A percentile compares a stretch with the other conserved stretches of the same genome.
Evolutionary conservation across 2,888 invertebrate genomes (phyloP).

Genomic region (Eristalinus aeneus): DNA sequence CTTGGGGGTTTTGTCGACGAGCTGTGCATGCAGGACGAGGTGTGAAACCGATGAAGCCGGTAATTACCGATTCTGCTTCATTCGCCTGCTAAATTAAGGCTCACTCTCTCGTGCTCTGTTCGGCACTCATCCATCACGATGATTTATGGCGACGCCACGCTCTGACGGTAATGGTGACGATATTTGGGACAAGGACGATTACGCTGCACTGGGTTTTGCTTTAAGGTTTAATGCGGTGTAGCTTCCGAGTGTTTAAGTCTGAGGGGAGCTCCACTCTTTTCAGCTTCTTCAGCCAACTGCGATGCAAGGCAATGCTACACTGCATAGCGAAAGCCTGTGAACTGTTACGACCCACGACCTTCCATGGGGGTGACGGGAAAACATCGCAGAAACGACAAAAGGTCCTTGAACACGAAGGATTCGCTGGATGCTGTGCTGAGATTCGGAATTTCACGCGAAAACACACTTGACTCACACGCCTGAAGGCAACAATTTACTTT

Average conservation of each 20-base stretch:
- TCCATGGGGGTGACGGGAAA: too few relatives aligned
- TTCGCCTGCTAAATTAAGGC: slow-evolving; percentile 21
- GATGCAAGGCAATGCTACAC: not conserved
- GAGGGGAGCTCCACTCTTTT: not conserved
- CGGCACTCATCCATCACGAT: slow-evolving; percentile 35
- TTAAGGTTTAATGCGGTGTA: not conserved
- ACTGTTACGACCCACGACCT: not conserved
- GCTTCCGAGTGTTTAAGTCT: not conserved
- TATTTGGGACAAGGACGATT: not conserved
- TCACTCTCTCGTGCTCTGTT: not conserved
- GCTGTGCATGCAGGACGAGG: not conserved
- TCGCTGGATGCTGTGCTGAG: too few relatives aligned
- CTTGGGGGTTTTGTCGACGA: not conserved
- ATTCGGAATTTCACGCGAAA: too few relatives aligned
- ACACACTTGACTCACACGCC: too few relatives aligned
- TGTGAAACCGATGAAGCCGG: slow-evolving; percentile 19
- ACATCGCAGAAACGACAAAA: too few relatives aligned
- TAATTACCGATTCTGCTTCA: slow-evolving; percentile 25
- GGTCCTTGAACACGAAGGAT: too few relatives aligned
- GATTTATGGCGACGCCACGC: slow-evolving; percentile 9
- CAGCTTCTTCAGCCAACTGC: not conserved
- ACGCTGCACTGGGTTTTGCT: not conserved
- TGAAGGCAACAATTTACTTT: too few relatives aligned
- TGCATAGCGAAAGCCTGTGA: not conserved
- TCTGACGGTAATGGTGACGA: not conserved